Base-by-base conservation (phyloP, 1,140 invertebrate genomes). In the Drosophila novamexicana region DNA sequence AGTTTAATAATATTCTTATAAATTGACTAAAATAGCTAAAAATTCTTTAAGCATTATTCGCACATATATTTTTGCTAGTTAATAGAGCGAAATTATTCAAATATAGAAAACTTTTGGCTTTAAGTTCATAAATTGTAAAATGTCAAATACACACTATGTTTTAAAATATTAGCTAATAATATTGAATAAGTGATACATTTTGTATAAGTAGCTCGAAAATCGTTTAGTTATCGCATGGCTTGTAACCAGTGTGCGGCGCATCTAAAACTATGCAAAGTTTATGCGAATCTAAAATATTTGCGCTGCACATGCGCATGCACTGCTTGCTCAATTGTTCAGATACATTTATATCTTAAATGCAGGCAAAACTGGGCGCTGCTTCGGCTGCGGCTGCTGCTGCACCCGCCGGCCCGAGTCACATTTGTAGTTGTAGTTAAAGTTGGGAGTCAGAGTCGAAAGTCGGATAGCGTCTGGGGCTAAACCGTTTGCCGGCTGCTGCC, bases 271-370 rank as follows among this genome's bases (percentile, higher is more conserved):
- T 89, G 85, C 84, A 89, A 89, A 89, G 67, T 89, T 89, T 89
- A 89, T 89, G 84, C 85, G 84, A 89, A 81, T 89, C 81, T 81
- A 75, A 89, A 84, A 81, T 90, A 89, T 89, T 84, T 84, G 61
- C 70, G 75, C 77, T 81, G 75, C 70, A 62, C 75, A 89, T 81
- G 85, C 85, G 84, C 84, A 83, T 80, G 79, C 77, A 75, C 79
- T 67, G 76, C 77, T 78, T 77, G 65, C 84, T 88, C 83, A 88
- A 88, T 88, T 88, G 83, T 88, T 88, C 80, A 78, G 75, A 80
- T 77, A 88, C 84, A 83, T 88, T 88, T 86, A 83, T 88, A 88
- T 86, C 79, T 80, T 83, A 83, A 83, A 88, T 79, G 84, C 72
- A 75, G 77, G 68, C 74, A 75, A 79, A 78, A 71, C 59, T 52